Evolutionary conservation across 1,140 invertebrate species (phyloP), one percentile per base, ranked within the genome.

Genomic region (Protaetia brevitarsis): DNA sequence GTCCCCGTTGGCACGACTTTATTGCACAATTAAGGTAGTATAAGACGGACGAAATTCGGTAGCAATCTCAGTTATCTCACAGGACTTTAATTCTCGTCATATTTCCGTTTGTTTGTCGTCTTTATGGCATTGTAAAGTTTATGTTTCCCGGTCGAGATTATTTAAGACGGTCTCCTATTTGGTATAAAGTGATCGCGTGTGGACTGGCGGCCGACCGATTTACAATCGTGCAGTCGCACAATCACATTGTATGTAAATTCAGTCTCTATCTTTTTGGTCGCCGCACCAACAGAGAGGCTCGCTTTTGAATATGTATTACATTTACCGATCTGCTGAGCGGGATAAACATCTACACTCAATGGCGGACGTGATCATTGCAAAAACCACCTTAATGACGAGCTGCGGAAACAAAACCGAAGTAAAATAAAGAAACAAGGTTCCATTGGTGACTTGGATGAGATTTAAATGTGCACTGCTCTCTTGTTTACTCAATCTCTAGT

Each of bases 241-340:
- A 30, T 58, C 56, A 58, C 56, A 65, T 65, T 65, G 63, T 65
- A 65, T 65, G 63, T 65, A 65, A 65, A 65, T 65, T 30, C n/a
- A 28, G 45, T 65, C 63, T 45, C 63, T 65, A 58, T 65, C 27
- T 65, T 21, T 58, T 27, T 27, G 26, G 56, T 30, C 56, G 23
- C 56, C 63, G 45, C 63, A 34, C 45, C 63, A 65, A 56, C 30
- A 65, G 63, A 65, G 63, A 51, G 56, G 56, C 13, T 58, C 45
- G 45, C 63, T 51, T 58, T 65, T 65, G 63, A 65, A 65, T 65
- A 65, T 65, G 63, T 65, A 65, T 65, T 65, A 65, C 63, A 65
- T 65, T 65, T 65, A 65, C 63, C 63, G 63, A 58, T 65, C 63
- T 65, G 56, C 63, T 51, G 45, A 45, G 11, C 13, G 29, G 63